Evolutionary conservation across 2,888 invertebrate species (phyloP).

Genomic region (Oxystoma pomonae): DNA sequence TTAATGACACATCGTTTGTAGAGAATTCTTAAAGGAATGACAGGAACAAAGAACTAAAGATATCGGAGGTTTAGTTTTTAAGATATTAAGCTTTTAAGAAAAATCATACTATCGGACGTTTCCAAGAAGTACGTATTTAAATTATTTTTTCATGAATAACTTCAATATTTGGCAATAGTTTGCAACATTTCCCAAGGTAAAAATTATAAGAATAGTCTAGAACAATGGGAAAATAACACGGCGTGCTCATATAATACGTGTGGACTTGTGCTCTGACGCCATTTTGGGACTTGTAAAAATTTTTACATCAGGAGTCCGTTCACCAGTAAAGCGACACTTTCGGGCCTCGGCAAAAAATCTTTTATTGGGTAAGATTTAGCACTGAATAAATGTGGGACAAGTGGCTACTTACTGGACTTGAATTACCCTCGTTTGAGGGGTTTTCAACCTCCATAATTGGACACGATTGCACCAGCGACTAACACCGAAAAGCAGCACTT

Average conservation of each 20-base stretch:
- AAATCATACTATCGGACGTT: not conserved
- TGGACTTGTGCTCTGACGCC: conserved; percentile 78
- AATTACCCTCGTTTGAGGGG: conserved; percentile 55
- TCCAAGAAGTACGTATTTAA: not conserved
- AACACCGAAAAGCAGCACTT: conserved; percentile 24
- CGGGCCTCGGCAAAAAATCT: conserved; percentile 23
- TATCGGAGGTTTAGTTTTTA: not conserved
- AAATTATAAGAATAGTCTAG: not conserved
- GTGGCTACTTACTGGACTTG: conserved; percentile 57
- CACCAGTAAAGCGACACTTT: conserved; percentile 51
- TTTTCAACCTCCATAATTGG: conserved; percentile 62
- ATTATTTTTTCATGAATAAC: not conserved
- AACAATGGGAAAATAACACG: not conserved
- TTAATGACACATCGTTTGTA: no score
- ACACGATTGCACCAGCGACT: conserved; percentile 47
- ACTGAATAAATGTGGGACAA: conserved; percentile 30
- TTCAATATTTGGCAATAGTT: not conserved
- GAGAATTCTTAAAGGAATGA: no score
- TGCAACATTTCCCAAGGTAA: not conserved
- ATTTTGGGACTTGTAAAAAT: conserved; percentile 82
- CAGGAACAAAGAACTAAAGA: no score
- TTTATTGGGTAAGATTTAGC: conserved; percentile 23
- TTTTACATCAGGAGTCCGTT: conserved; percentile 46
- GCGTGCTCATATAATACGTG: conserved; percentile 41
- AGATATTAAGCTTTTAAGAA: not conserved